Base-by-base conservation (phyloP, 2,113 vertebrate genomes). In the Dromas ardeola region DNA sequence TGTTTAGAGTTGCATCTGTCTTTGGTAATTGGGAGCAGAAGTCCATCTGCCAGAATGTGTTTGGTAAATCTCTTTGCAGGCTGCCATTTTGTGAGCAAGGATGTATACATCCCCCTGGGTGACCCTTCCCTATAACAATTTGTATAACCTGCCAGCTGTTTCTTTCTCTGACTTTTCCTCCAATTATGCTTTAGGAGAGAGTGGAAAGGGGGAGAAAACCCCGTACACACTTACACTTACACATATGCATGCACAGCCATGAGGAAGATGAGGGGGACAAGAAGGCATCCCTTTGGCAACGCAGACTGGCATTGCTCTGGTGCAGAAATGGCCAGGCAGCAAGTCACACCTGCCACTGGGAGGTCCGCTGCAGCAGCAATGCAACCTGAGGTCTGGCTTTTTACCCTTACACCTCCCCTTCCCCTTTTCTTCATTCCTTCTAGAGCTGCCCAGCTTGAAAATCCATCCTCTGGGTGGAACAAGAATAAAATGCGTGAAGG, bases 81-180 rank as follows among this genome's bases (percentile, higher is more conserved):
- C 53, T 95, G 83, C 77, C 73, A 87, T 90, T 95, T 82, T 85
- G 73, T 62, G 58, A 92, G 36, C 66, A 88, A 65, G 80, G 83
- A 69, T 27, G 43, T 29, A 56, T 14, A 65, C 49, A 79, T 16
- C 23, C 32, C 87, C 49, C 77, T 91, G 5, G 2, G 62, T 86
- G 56, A 84, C 34, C 66, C 89, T 88, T 97, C 90, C 96, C 76
- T 89, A 83, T 94, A 94, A 71, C 63, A 83, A 91, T 93, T 91
- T 85, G 50, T 92, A 87, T 84, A 89, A 95, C 78, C 73, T 93
- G 92, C 84, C 96, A 97, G 86, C 81, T 96, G 88, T 71, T 95
- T 58, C 52, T 88, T 86, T 86, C 91, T 82, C 78, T 36, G 66
- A 34, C 62, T 95, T 53, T 74, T 70, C 69, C 36, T 94, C 65